phyloP scores from a whole-genome alignment of 2,113 vertebrate genomes.

The Platichthys stellatus region DNA sequence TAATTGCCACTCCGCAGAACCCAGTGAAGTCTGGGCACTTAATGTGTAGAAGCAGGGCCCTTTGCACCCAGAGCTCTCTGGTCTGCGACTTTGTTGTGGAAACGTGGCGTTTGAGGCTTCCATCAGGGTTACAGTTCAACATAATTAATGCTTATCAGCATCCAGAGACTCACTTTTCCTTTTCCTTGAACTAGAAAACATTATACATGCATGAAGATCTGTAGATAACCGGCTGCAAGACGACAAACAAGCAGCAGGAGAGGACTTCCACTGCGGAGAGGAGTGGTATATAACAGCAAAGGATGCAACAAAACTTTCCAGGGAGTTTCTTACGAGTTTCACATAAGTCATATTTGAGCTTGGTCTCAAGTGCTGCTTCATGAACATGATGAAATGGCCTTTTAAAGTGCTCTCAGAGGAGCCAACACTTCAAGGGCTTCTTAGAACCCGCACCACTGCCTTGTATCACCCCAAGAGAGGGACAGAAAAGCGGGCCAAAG shows the following conservation, averaged over 20 bases:
- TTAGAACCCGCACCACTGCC: constrained; percentile 80
- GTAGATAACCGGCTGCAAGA: constrained; percentile 25
- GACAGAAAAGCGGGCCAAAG: constrained; percentile 66
- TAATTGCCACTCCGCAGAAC: constrained; percentile 71
- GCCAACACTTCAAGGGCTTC: constrained; percentile 82
- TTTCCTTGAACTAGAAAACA: constrained; percentile 35
- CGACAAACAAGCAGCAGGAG: constrained; percentile 45
- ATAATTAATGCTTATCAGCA: constrained; percentile 45
- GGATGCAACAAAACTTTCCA: constrained; percentile 73
- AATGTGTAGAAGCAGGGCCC: constrained; percentile 42
- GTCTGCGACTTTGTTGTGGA: constrained; percentile 34
- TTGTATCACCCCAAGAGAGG: constrained; percentile 76
- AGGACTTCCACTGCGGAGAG: constrained; percentile 27
- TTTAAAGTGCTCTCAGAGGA: constrained; percentile 82
- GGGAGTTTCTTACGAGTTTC: constrained; percentile 75
- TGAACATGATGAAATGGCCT: constrained; percentile 80
- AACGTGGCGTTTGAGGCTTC: constrained; percentile 47
- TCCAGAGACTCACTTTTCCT: constrained; percentile 41
- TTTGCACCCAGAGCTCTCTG: constrained; percentile 15
- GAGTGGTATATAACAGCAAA: constrained; percentile 53
- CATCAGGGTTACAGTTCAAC: constrained; percentile 44
- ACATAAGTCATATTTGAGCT: constrained; percentile 76
- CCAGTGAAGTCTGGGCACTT: constrained; percentile 51
- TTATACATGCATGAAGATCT: constrained; percentile 42
- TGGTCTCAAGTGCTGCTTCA: constrained; percentile 74